Percentiles rank a stretch among this genome's conserved stretches.
Conservation (phyloP, 2,797 vertebrate species). For the Pseudomugil gertrudae region DNA sequence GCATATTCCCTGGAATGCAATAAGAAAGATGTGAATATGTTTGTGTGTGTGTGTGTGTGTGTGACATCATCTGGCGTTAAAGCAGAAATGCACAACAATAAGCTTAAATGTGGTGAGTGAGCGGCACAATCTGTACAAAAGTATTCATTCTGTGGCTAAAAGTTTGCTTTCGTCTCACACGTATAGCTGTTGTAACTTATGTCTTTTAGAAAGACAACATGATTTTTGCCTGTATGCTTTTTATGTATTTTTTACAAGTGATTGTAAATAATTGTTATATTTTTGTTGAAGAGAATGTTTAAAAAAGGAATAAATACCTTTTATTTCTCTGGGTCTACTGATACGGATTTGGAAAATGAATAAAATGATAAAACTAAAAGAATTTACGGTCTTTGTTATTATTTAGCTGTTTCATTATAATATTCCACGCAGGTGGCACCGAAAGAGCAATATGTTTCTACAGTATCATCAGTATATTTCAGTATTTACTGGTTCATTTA, state of each 20-base stretch:
- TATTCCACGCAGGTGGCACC: neutral
- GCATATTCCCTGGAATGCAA: conserved; percentile 81
- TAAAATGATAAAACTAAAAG: conserved; percentile 71
- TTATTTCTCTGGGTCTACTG: conserved; percentile 90
- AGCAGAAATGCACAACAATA: conserved; percentile 86
- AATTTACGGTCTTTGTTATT: conserved; percentile 20
- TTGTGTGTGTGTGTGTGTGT: neutral
- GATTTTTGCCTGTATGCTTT: conserved; percentile 91
- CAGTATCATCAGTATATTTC: neutral
- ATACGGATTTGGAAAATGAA: conserved; percentile 90
- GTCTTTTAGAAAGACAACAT: conserved; percentile 98
- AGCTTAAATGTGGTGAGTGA: conserved; percentile 85
- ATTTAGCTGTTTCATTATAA: neutral
- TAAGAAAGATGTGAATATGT: conserved; percentile 82
- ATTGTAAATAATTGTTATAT: conserved; percentile 98
- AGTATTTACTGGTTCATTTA: neutral
- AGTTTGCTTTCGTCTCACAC: conserved; percentile 83
- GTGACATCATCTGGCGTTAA: conserved; percentile 61
- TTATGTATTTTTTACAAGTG: conserved; percentile 95
- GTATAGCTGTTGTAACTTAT: conserved; percentile 93
- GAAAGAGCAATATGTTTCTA: neutral
- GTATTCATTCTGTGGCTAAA: conserved; percentile 86
- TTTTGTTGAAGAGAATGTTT: conserved; percentile 97
- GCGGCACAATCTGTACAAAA: conserved; percentile 89
- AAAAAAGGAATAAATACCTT: conserved; percentile 82